phyloP scores from a whole-genome alignment of 2,888 invertebrate species.

The Sarcophaga variegata region DNA sequence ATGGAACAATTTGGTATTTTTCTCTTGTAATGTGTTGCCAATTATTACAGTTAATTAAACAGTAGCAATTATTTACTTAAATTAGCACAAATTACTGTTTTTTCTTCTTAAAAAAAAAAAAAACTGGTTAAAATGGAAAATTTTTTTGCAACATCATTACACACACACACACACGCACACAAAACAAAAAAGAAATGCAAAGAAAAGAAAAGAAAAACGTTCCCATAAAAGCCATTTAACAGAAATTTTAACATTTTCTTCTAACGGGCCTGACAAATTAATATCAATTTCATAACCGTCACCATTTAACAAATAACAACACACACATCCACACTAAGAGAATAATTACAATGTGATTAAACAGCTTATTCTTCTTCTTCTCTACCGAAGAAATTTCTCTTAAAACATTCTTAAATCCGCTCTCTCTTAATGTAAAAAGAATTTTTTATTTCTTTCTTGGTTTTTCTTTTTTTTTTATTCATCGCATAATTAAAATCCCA shows the following conservation, averaged over 20 bases:
- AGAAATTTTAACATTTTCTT: neutral
- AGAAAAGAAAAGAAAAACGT: neutral
- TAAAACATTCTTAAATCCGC: slow-evolving; percentile 20
- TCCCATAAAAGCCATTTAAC: neutral
- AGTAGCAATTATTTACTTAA: neutral
- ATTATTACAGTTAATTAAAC: neutral
- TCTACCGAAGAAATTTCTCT: slow-evolving; percentile 26
- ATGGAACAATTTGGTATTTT: neutral
- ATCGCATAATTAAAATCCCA: slow-evolving; percentile 40
- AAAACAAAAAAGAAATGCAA: too few relatives aligned
- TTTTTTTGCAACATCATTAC: neutral
- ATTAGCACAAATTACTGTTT: neutral
- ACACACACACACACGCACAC: neutral
- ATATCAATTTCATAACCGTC: neutral
- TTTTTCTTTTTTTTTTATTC: slow-evolving; percentile 13
- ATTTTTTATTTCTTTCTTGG: slow-evolving; percentile 44
- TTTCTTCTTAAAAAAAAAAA: neutral
- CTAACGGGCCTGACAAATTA: neutral
- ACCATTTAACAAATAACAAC: neutral
- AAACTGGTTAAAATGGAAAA: neutral
- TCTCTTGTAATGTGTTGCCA: too few relatives aligned
- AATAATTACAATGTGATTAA: neutral
- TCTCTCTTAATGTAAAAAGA: slow-evolving; percentile 28
- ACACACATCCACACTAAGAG: neutral
- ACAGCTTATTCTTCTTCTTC: neutral